phyloP scores from a whole-genome alignment of 2,797 vertebrate genomes.

The Tragelaphus eurycerus region DNA sequence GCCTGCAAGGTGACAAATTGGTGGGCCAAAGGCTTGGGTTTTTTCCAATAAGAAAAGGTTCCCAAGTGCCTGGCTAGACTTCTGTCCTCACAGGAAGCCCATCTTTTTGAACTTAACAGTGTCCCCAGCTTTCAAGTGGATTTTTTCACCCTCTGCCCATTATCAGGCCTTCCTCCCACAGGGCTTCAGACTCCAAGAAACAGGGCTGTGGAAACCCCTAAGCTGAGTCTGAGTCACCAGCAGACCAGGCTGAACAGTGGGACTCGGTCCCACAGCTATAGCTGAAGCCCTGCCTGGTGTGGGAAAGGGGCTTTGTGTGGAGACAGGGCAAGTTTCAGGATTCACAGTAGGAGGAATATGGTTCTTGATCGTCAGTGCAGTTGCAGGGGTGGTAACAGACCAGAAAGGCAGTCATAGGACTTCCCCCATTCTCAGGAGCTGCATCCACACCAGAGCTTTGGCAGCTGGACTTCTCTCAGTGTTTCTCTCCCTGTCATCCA shows the following conservation, averaged over 20 bases:
- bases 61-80: slow-evolving; percentile 88
- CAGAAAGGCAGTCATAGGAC: neutral
- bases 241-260: neutral
- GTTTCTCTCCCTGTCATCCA: neutral
- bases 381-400: neutral
- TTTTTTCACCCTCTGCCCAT: neutral
- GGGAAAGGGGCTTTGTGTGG: neutral
- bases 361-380: neutral
- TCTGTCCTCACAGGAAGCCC: slow-evolving; percentile 77
- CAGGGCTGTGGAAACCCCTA: neutral
- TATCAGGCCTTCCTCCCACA: neutral
- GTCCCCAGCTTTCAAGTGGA: slow-evolving; percentile 35
- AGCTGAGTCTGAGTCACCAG: neutral
- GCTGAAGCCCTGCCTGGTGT: neutral
- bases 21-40: slow-evolving; percentile 76
- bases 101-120: neutral
- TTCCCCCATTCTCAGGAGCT: neutral
- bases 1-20: slow-evolving; percentile 73
- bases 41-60: slow-evolving; percentile 72
- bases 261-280: neutral
- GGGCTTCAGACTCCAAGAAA: neutral
- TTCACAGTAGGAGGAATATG: neutral
- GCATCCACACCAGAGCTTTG: neutral
- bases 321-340: neutral
- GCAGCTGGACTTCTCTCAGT: slow-evolving; percentile 12